Percentiles rank a stretch among this genome's conserved stretches.
Evolutionary conservation across 2,888 invertebrate genomes (phyloP).

Genomic region (Drosophila peninsularis): DNA sequence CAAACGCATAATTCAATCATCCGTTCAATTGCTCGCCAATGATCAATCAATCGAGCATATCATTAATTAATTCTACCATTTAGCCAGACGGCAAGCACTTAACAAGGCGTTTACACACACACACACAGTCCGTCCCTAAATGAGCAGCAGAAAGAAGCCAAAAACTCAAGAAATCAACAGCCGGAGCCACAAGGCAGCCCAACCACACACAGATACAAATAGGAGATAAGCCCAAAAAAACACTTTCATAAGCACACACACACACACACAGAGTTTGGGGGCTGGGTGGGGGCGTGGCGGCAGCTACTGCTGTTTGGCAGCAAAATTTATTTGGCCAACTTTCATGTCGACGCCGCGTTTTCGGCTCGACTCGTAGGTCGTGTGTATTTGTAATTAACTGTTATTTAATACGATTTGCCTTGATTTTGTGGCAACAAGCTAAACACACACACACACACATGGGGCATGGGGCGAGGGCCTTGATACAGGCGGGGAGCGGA

Average conservation of each 20-base stretch:
- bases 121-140: background rate
- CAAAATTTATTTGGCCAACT: slow-evolving; percentile 56
- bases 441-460: slow-evolving; percentile 21
- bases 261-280: background rate
- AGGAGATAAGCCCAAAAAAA: slow-evolving; percentile 49
- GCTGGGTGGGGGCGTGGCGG: background rate
- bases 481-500: background rate
- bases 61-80: slow-evolving; percentile 75
- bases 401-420: slow-evolving; percentile 76
- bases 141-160: background rate
- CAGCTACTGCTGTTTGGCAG: slow-evolving; percentile 15
- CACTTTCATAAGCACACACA: slow-evolving; percentile 31
- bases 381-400: slow-evolving; percentile 75
- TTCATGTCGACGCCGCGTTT: slow-evolving; percentile 57
- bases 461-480: background rate
- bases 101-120: slow-evolving; percentile 36
- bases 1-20: slow-evolving; percentile 73
- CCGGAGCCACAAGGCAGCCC: slow-evolving; percentile 4
- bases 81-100: slow-evolving; percentile 62
- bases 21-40: slow-evolving; percentile 42
- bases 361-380: slow-evolving; percentile 23
- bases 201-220: slow-evolving; percentile 48
- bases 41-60: slow-evolving; percentile 74
- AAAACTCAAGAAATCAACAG: slow-evolving; percentile 12
- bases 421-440: slow-evolving; percentile 60